phyloP scores from a whole-genome alignment of 2,113 vertebrate genomes.

The Galeopterus variegatus region DNA sequence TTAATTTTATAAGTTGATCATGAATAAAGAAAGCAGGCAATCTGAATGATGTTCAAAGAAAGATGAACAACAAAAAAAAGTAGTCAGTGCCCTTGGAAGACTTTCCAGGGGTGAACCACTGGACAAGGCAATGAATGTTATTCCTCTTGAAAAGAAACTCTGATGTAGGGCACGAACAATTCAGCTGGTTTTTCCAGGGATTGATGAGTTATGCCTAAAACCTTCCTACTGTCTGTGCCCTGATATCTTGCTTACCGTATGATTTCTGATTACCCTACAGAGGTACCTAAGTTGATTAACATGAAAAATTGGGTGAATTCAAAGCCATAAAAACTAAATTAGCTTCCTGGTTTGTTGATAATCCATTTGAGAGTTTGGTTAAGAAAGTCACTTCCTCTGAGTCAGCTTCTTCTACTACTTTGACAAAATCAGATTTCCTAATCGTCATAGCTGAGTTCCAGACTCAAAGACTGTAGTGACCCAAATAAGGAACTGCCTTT shows the following conservation, averaged over 20 bases:
- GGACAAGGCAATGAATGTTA: not conserved
- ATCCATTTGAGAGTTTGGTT: constrained; percentile 16
- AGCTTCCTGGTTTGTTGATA: constrained; percentile 36
- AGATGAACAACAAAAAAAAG: not conserved
- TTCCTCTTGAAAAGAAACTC: not conserved
- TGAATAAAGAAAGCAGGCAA: not conserved
- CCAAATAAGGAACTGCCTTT: not conserved
- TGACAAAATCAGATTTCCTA: not conserved
- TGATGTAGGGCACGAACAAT: not conserved
- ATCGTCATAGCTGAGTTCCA: not conserved
- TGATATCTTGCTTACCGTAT: not conserved
- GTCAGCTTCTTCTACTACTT: not conserved
- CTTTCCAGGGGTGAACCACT: not conserved
- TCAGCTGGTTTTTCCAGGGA: not conserved
- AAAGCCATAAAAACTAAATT: constrained; percentile 37
- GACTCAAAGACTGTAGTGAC: not conserved
- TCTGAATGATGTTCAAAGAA: not conserved
- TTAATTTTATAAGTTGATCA: not conserved
- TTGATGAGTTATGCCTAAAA: not conserved
- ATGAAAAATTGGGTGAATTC: constrained; percentile 48
- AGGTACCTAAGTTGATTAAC: not conserved
- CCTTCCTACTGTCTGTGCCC: not conserved
- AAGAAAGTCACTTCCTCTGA: constrained; percentile 53
- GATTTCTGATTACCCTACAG: constrained; percentile 11
- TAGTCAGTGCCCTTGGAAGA: not conserved